Percentiles rank a stretch among this genome's conserved stretches.
phyloP scores from a whole-genome alignment of 2,888 invertebrate genomes.

The Xanthorhoe designata region DNA sequence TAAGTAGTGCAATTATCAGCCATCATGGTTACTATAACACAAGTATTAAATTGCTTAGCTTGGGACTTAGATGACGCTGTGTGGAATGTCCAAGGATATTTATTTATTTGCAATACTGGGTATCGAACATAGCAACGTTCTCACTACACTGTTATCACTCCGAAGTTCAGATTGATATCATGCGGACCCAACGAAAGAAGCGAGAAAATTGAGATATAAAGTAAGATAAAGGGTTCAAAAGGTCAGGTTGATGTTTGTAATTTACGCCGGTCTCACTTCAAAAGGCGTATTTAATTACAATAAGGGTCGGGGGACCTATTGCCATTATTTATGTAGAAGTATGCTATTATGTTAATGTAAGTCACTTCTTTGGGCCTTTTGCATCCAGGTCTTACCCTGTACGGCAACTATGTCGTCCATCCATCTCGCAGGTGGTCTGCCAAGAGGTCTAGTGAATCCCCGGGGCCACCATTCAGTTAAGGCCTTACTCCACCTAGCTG shows the following conservation, averaged over 20 bases:
- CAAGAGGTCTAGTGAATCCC: no score
- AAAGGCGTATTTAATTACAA: slow-evolving; percentile 47
- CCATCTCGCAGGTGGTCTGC: no score
- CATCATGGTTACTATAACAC: no score
- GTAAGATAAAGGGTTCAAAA: slow-evolving; percentile 58
- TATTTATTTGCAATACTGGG: background rate
- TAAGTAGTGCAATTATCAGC: no score
- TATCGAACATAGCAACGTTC: background rate
- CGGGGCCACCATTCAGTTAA: no score
- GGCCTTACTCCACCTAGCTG: no score
- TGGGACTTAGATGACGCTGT: no score
- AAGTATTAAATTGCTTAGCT: no score
- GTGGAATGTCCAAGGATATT: no score
- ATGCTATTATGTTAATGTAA: slow-evolving; percentile 13
- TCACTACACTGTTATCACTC: background rate
- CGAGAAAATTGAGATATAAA: slow-evolving; percentile 73
- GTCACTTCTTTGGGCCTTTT: background rate
- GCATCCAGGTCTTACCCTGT: no score
- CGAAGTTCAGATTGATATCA: slow-evolving; percentile 60
- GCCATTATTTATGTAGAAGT: slow-evolving; percentile 27
- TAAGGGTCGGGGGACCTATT: slow-evolving; percentile 20
- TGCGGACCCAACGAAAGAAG: slow-evolving; percentile 48
- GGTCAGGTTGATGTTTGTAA: slow-evolving; percentile 49
- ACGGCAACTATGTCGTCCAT: no score
- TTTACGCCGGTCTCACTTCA: slow-evolving; percentile 54